Evolutionary conservation across 1,140 invertebrate genomes (phyloP).

Genomic region (Vanessa atalanta): DNA sequence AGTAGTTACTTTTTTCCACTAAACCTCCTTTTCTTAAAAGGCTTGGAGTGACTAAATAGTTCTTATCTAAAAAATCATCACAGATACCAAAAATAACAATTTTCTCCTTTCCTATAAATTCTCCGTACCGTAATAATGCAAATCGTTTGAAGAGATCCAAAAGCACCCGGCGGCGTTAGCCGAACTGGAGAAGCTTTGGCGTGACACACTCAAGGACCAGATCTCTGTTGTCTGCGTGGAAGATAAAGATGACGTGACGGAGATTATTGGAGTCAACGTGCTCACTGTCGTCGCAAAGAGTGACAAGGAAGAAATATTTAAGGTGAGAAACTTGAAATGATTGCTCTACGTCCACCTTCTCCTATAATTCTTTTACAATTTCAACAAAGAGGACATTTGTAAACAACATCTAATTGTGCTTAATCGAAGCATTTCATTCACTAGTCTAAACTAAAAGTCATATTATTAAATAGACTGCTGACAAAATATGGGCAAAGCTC

Average conservation of each 20-base stretch:
- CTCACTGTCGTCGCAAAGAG: conserved; percentile 56
- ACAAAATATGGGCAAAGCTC: conserved; percentile 66
- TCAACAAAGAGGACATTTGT: no score
- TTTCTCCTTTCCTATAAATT: no score
- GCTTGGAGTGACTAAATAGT: no score
- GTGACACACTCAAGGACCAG: conserved; percentile 52
- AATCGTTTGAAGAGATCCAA: conserved; percentile 49
- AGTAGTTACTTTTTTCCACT: no score
- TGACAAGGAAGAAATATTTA: conserved; percentile 60
- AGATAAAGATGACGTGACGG: conserved; percentile 47
- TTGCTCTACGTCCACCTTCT: no score
- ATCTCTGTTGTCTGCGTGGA: conserved; percentile 64
- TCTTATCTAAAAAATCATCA: no score
- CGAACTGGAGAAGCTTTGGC: conserved; percentile 61
- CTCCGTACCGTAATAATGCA: neutral
- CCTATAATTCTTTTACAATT: no score
- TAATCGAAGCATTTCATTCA: no score
- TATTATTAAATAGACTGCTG: conserved; percentile 50
- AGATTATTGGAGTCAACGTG: conserved; percentile 61
- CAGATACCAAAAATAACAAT: no score
- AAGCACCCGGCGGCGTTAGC: conserved; percentile 59
- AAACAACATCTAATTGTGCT: no score
- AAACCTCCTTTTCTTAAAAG: no score
- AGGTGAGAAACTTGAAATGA: conserved; percentile 40
- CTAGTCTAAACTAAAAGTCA: neutral